A percentile compares a stretch with the other conserved stretches of the same genome.
Evolutionary conservation across 2,797 vertebrate genomes (phyloP).

Genomic region (Scolopax bukidnonensis): DNA sequence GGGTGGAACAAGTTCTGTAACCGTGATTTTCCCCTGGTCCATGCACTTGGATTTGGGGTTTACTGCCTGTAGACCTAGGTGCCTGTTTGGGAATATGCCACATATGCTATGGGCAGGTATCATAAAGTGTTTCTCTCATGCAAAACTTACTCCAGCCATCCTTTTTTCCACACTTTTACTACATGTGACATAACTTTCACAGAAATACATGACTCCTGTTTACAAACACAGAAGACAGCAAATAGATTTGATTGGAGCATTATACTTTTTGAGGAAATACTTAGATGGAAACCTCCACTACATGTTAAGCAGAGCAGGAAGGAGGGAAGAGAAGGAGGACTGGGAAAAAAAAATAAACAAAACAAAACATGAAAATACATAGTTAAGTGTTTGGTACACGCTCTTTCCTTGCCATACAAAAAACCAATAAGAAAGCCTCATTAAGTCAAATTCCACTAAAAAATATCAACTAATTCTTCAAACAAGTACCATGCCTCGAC

Average conservation of each 20-base stretch:
- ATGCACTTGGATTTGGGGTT: too few relatives aligned
- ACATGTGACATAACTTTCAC: not conserved
- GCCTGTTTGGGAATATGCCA: not conserved
- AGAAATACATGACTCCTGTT: not conserved
- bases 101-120: not conserved
- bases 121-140: too few relatives aligned
- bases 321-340: accelerated
- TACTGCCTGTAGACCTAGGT: not conserved
- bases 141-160: not conserved
- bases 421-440: not conserved
- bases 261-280: not conserved
- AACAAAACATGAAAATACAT: not conserved
- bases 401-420: not conserved
- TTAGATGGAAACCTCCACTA: not conserved
- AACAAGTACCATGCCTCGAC: not conserved
- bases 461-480: not conserved
- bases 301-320: not conserved
- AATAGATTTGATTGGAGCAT: not conserved
- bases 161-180: not conserved
- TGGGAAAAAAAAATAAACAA: too few relatives aligned
- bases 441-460: not conserved
- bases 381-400: not conserved
- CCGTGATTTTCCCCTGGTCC: not conserved
- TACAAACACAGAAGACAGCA: not conserved
- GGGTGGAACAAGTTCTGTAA: not conserved